Base-by-base conservation (phyloP, 2,113 vertebrate species). In the Grallaria varia region DNA sequence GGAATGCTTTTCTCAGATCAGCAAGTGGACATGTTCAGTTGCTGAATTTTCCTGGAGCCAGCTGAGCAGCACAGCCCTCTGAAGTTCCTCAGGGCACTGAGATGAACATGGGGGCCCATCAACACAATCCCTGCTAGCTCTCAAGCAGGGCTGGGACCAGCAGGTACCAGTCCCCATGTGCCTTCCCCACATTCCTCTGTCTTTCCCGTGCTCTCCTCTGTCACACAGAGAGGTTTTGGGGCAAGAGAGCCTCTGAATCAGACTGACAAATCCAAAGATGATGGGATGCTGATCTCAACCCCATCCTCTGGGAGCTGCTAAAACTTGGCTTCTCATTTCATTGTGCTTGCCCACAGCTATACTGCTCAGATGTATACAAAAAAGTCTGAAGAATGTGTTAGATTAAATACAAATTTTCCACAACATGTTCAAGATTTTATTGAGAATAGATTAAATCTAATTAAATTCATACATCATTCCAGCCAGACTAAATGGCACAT, bases 21-120 rank as follows among this genome's bases (percentile, higher is more conserved):
- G 33, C 22, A 59, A 59, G 27, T 27, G 81, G 39, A 47, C n/a
- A 64, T 20, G 11, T 62, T n/a, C 39, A 37, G 44, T 13, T 64
- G 56, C 62, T 58, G 49, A 40, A 24, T 21, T 30, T 15, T 12
- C 14, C 37, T 50, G 60, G 71, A 64, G n/a, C 64, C 50, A 40
- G 64, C 0, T 6, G 37, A 84, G 68, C 37, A 58, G 72, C 45
- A 25, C 9, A 42, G 84, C 10, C 40, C 45, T 44, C 37, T 27
- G 33, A 37, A 27, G 35, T 24, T 62, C 49, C 49, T 23, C 35
- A 10, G 8, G 28, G 40, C 40, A 67, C 52, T 0, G 23, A 49
- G 28, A 24, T 1, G 1, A 50, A 60, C 1, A 0, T 14, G 42
- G 27, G 33, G 35, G 74, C 27, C 31, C 4, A 4, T 30, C 5